phyloP scores from a whole-genome alignment of 2,113 vertebrate genomes.

The Pyrgilauda ruficollis region DNA sequence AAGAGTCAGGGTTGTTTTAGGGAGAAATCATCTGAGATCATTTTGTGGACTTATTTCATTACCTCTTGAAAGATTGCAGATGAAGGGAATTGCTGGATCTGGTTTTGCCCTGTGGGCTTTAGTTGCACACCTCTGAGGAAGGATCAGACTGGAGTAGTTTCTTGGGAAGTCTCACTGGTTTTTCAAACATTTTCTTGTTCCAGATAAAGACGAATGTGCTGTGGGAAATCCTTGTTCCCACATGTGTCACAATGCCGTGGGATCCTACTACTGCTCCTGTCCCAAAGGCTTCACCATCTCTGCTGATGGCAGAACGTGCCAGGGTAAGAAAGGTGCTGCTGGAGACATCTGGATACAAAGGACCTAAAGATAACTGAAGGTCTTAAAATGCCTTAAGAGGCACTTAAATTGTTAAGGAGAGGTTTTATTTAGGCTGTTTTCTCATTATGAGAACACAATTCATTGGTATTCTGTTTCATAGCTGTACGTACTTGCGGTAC shows the following conservation, averaged over 20 bases:
- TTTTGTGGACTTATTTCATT: not conserved
- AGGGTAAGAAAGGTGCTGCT: conserved; percentile 74
- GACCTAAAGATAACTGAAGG: not conserved
- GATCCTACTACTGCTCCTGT: conserved; percentile 93
- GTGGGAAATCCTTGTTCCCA: conserved; percentile 88
- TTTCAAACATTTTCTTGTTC: not conserved
- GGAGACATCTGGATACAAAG: not conserved
- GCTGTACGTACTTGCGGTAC: too few relatives aligned
- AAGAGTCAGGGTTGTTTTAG: not conserved
- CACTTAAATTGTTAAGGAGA: not conserved
- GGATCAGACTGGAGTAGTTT: not conserved
- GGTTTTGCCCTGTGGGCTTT: not conserved
- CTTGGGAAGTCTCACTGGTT: not conserved
- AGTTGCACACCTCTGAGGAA: not conserved
- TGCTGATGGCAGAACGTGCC: conserved; percentile 89
- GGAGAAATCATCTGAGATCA: not conserved
- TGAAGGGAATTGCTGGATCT: not conserved
- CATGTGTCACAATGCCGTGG: conserved; percentile 87
- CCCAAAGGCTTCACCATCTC: conserved; percentile 88
- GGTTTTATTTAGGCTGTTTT: not conserved
- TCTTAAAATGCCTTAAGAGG: not conserved
- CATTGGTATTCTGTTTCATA: not conserved
- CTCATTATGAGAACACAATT: not conserved
- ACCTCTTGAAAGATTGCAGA: not conserved
- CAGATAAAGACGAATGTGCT: conserved; percentile 92